Base-by-base conservation (phyloP, 1,140 invertebrate genomes). In the Berghia stephanieae region DNA sequence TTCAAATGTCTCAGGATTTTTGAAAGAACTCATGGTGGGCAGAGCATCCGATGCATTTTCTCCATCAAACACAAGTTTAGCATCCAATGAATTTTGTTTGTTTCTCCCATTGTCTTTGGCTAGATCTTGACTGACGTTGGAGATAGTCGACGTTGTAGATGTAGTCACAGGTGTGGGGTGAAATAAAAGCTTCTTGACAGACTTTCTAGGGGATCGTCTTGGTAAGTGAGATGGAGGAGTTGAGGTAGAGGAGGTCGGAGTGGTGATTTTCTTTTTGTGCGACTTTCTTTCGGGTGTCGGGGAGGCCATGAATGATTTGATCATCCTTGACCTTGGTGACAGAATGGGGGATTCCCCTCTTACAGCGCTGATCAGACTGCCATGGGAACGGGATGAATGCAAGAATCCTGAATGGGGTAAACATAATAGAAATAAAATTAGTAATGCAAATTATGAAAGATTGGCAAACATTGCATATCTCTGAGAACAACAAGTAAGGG, bases 1-100 rank as follows among this genome's bases (percentile, higher is more conserved):
- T n/a, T n/a, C n/a, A n/a, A n/a, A n/a, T n/a, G n/a, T n/a, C n/a
- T n/a, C n/a, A n/a, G n/a, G n/a, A n/a, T n/a, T n/a, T n/a, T n/a
- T n/a, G n/a, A n/a, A n/a, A n/a, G n/a, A n/a, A n/a, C n/a, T n/a
- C n/a, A n/a, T n/a, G n/a, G n/a, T n/a, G n/a, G n/a, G n/a, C n/a
- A n/a, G n/a, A n/a, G n/a, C n/a, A n/a, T n/a, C n/a, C n/a, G 44
- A 67, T 16, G 74, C 74, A 68, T 68, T 68, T 68, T 76, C 74
- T 5, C 74, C 74, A 76, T 76, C 74, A 76, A 68, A 76, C 2
- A 76, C 52, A 13, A 76, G 24, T 46, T 76, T 40, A 13, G 52
- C 74, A 68, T 76, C 24, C n/a, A 38, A 40, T n/a, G n/a, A n/a
- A n/a, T n/a, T n/a, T n/a, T n/a, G n/a, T n/a, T n/a, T n/a, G n/a